Percentiles rank a stretch among this genome's conserved stretches.
Evolutionary conservation across 1,140 invertebrate genomes (phyloP).

Genomic region (Drosophila hydei): DNA sequence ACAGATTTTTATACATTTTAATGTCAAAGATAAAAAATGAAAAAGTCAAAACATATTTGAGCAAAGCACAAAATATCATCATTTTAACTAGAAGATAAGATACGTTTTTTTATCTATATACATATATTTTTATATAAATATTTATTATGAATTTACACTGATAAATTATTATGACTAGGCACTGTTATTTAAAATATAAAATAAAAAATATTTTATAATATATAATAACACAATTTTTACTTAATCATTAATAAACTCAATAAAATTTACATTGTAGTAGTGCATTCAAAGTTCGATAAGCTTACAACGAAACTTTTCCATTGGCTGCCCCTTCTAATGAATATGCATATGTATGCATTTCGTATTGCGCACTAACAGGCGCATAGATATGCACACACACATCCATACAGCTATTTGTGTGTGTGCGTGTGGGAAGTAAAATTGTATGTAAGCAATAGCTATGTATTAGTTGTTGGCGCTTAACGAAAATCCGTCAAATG

Average conservation of each 20-base stretch:
- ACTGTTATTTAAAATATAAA: too few relatives aligned
- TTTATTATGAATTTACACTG: too few relatives aligned
- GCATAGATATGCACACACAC: background rate
- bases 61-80: background rate
- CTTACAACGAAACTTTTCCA: background rate
- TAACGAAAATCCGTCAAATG: constrained; percentile 15
- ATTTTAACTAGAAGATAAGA: background rate
- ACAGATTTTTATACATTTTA: too few relatives aligned
- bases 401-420: background rate
- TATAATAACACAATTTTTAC: too few relatives aligned
- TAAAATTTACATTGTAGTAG: background rate
- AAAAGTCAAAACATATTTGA: background rate
- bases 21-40: background rate
- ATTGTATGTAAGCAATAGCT: constrained; percentile 16
- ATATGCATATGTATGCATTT: constrained; percentile 17
- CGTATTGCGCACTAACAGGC: constrained; percentile 15
- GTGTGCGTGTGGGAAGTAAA: constrained; percentile 23
- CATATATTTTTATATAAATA: too few relatives aligned
- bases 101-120: background rate
- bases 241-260: too few relatives aligned
- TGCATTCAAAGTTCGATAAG: background rate
- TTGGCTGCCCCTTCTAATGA: background rate
- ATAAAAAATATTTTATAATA: too few relatives aligned
- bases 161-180: too few relatives aligned
- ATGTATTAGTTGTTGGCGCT: constrained; percentile 7